Evolutionary conservation across 2,113 vertebrate species (phyloP), one percentile per base, ranked within the genome.

Genomic region (Poecilia latipinna): DNA sequence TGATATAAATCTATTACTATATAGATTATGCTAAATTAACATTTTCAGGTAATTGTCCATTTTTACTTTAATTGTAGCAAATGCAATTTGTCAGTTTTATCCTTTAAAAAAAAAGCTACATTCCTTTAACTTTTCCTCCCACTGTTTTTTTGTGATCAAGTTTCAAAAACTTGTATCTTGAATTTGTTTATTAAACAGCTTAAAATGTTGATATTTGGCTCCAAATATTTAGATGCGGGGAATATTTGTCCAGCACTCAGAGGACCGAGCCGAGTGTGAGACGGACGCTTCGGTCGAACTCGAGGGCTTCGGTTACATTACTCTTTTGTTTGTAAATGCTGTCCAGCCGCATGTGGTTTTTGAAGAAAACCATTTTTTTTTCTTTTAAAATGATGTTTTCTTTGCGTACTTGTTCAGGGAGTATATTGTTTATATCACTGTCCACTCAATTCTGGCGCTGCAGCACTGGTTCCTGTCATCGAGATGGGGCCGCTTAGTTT

Each of bases 401-500:
- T 60, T 33, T 44, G 26, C 62, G 33, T 28, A 0, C 8, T 5
- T 62, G 44, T 32, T 24, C 29, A 63, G 3, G 22, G 71, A 26
- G 37, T 48, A 39, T 71, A 61, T 76, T 86, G 79, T 82, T 83
- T 86, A 73, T 44, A 60, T 83, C 69, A 44, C 0, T 22, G 72
- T 88, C 57, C 70, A 71, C 65, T 80, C 1, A 1, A 66, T 83
- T 63, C 77, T 88, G 87, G 83, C 80, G 13, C 29, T 17, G 63
- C 35, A 51, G 5, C 3, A n/a, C 61, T 61, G 68, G 35, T 65
- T 71, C 79, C 65, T 48, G 78, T 92, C 86, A 87, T 80, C 5
- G 39, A 85, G 90, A 90, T 68, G 84, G 64, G 73, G 84, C 86
- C 60, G 35, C 77, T 83, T n/a, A 13, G 32, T 83, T 85, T 88